Base-by-base conservation (phyloP, 1,140 invertebrate genomes). In the Lordiphosa mommai region DNA sequence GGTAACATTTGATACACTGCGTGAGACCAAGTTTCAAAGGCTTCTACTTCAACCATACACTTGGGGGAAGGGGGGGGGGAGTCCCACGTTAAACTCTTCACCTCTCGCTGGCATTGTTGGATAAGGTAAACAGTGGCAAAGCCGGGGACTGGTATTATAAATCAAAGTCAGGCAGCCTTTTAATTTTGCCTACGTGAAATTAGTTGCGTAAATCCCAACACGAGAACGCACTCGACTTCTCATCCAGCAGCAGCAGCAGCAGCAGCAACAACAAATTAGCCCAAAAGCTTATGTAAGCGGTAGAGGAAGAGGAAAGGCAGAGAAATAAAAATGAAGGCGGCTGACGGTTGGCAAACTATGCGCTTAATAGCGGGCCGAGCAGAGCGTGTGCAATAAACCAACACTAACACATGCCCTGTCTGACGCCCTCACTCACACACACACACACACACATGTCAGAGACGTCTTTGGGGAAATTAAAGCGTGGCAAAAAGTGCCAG, bases 181-280 rank as follows among this genome's bases (percentile, higher is more conserved):
- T 68, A 55, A 84, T 77, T 82, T 76, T 52, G 72, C 55, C 76
- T 77, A 82, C 73, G 77, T 61, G 52, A 82, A 82, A 82, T 82
- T 77, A 82, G 77, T 82, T 82, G 77, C 77, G 77, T 82, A 82
- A 82, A 76, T 82, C 76, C 76, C 76, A 84, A 82, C 76, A 82
- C 76, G 68, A 84, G 72, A 82, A 82, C 77, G 72, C 67, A 77
- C 77, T 82, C 69, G 74, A 68, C 59, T 49, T 47, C 44, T 49
- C 67, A 61, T 47, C 51, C 47, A 27, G 33, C 38, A 49, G 17
- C 7, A 41, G 36, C 32, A 60, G 29, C 46, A 43, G 10, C n/a
- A n/a, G 14, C 32, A 56, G 37, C 37, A 44, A 30, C 61, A 61
- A 69, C 65, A 69, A 71, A 77, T 74, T 74, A 71, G 51, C 46